Evolutionary conservation across 2,113 vertebrate species (phyloP), one percentile per base, ranked within the genome.

Genomic region (Solea senegalensis): DNA sequence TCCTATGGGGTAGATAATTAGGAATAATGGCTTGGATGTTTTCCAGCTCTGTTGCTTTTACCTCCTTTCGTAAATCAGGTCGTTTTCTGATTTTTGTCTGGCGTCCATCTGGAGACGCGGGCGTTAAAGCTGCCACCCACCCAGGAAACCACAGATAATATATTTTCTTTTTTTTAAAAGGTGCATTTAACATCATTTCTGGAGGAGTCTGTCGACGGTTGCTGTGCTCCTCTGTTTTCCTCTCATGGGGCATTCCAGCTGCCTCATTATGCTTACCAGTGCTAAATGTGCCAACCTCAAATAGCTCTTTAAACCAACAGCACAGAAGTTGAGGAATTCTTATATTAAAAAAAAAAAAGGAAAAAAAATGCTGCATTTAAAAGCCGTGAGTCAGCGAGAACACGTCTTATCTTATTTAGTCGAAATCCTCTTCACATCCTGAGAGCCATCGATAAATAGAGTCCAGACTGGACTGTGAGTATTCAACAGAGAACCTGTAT

Each of bases 261-360:
- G 77, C 76, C 76, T 88, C 83, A 81, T 85, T 85, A 88, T 16
- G 65, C 78, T 77, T 14, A 79, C 72, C 56, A 43, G 80, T 83
- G 79, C 81, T 84, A 86, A 87, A 89, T 85, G 79, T 80, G 67
- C 59, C 53, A 83, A 87, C 90, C 84, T 90, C 80, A 87, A 90
- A 89, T 41, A 77, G 72, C 82, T 88, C 77, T 83, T 21, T 84
- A 82, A 85, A 89, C 64, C 80, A 78, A 70, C 73, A 82, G 74
- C 76, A 60, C 72, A 80, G 52, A 74, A 45, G 74, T 68, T 51
- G 0, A 88, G 84, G 89, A 89, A 89, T 88, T 77, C 80, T 62
- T 63, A 79, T 90, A n/a, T 78, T 87, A 34, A 90, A 85, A 21
- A 21, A 21, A 21, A 21, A 21, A 21, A 21, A 21, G 21, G 21